These are phyloP conservation scores for Sebastes elongatus DNA, from an alignment of 2,797 vertebrate species.

Conservation along the genomic window DNA sequence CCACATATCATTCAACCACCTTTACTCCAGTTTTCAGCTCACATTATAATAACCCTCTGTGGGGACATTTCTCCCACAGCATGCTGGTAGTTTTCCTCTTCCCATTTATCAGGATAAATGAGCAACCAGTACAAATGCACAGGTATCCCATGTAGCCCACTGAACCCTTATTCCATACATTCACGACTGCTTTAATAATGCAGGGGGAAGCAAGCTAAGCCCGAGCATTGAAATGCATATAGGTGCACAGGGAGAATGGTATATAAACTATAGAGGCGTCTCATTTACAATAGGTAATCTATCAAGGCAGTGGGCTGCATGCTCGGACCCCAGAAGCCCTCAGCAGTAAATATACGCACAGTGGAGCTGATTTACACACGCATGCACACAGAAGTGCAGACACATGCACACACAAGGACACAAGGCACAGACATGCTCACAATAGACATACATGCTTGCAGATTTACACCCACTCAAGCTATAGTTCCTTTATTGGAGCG, in stretches of 20 bases:
- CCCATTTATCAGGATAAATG: slow-evolving; percentile 34
- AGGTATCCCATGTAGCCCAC: slow-evolving; percentile 21
- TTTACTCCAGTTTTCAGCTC: neutral
- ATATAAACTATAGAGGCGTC: slow-evolving; percentile 64
- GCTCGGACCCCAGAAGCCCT: slow-evolving; percentile 56
- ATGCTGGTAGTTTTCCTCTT: slow-evolving; percentile 20
- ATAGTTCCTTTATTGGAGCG: slow-evolving; percentile 32
- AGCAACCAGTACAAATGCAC: slow-evolving; percentile 5
- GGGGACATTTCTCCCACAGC: neutral
- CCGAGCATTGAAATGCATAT: slow-evolving; percentile 33
- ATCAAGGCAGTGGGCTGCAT: slow-evolving; percentile 59
- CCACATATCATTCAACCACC: slow-evolving; percentile 6
- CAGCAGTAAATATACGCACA: slow-evolving; percentile 61
- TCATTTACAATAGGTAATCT: slow-evolving; percentile 70
- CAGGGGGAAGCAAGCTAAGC: slow-evolving; percentile 14
- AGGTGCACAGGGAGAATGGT: slow-evolving; percentile 42
- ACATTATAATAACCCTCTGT: slow-evolving; percentile 14
- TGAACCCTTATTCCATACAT: slow-evolving; percentile 23
- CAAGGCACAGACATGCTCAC: slow-evolving; percentile 24
- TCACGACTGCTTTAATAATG: slow-evolving; percentile 55
- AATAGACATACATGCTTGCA: slow-evolving; percentile 21
- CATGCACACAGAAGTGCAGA: slow-evolving; percentile 30
- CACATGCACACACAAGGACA: slow-evolving; percentile 26
- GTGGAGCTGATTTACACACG: slow-evolving; percentile 59
- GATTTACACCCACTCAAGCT: slow-evolving; percentile 34